Conservation (phyloP, 2,888 invertebrate genomes). For the Dryomyza anilis region DNA sequence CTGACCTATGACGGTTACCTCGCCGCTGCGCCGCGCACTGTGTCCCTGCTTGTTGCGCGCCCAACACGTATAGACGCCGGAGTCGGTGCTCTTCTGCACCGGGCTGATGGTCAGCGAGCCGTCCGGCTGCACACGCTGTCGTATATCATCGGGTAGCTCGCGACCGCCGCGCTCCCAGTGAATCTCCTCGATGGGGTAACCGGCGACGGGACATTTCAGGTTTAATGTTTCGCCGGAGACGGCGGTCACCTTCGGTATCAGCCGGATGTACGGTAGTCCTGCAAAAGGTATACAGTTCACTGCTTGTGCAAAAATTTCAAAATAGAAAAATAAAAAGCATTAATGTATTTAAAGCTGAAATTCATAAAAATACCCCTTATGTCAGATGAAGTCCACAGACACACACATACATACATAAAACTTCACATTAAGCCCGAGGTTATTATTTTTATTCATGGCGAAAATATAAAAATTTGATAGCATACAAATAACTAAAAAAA, state of each 20-base stretch:
- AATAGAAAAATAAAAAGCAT: not conserved
- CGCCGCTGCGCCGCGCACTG: conserved; percentile 73
- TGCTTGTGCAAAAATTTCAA: not conserved
- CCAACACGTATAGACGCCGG: conserved; percentile 81
- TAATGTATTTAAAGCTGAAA: not conserved
- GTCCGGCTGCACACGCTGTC: conserved; percentile 75
- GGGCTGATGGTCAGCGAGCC: conserved; percentile 77
- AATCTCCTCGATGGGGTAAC: conserved; percentile 80
- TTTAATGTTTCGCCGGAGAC: conserved; percentile 77
- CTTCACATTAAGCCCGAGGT: too few relatives aligned
- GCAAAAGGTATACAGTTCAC: not conserved
- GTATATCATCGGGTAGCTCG: conserved; percentile 77
- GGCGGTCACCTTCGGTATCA: conserved; percentile 81
- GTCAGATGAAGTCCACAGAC: not conserved
- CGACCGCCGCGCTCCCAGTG: conserved; percentile 78
- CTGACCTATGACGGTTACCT: conserved; percentile 79
- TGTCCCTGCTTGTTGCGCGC: conserved; percentile 80
- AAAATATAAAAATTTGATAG: not conserved
- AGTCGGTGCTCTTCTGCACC: conserved; percentile 76
- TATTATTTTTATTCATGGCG: conserved; percentile 6
- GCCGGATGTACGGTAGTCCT: conserved; percentile 80
- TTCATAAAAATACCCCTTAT: not conserved
- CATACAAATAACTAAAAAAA: not conserved
- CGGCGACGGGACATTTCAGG: conserved; percentile 81
- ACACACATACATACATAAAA: too few relatives aligned